Evolutionary conservation across 2,797 vertebrate species (phyloP).

Genomic region (Mormyrops boulengeri): DNA sequence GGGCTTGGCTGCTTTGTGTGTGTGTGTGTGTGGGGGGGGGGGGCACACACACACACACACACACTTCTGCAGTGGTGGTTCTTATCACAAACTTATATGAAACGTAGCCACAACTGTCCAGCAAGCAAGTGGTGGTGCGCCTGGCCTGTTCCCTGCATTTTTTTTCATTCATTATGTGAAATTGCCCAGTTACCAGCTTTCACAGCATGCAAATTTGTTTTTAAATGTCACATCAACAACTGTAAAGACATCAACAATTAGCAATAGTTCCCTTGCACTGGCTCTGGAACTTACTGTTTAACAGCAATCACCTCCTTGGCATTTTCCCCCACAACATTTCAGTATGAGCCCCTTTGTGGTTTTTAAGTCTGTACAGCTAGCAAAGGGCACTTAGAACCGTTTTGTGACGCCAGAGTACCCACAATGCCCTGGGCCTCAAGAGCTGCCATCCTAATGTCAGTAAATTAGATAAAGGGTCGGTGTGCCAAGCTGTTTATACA

Average conservation of each 20-base stretch:
- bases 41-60: too few species aligned
- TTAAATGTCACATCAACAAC: not conserved
- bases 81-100: constrained; percentile 51
- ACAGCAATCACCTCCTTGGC: not conserved
- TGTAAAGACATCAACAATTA: not conserved
- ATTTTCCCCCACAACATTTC: not conserved
- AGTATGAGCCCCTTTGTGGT: not conserved
- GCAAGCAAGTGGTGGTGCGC: not conserved
- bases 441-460: not conserved
- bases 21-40: constrained; percentile 45
- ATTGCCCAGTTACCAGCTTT: not conserved
- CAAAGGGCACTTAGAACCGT: not conserved
- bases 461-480: not conserved
- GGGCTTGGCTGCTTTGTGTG: constrained; percentile 46
- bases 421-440: not conserved
- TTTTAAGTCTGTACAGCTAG: not conserved
- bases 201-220: not conserved
- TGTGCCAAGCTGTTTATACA: not conserved
- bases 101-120: not conserved
- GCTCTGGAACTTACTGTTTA: not conserved
- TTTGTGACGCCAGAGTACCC: not conserved
- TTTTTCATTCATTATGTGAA: not conserved
- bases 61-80: constrained; percentile 50
- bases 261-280: not conserved
- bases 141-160: not conserved